Base-by-base conservation (phyloP, 53 echinoderm and acorn worm species). In the Holothuria scabra region DNA sequence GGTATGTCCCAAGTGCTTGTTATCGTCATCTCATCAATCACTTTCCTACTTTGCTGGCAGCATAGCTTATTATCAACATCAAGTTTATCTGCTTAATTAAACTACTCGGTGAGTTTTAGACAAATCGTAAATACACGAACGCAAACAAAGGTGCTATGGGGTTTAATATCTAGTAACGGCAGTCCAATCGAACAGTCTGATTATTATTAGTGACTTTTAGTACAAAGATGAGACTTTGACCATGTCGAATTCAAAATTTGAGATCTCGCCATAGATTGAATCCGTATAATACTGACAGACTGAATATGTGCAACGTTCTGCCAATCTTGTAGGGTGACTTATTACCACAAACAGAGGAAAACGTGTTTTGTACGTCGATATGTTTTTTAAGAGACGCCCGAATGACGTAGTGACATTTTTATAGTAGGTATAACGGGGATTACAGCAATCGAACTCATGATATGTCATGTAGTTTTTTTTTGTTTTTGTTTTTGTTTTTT, bases 81-180 rank as follows among this genome's bases (percentile, higher is more conserved):
- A 58, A 58, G 78, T 78, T 78, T 78, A 78, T 78, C 78, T 56
- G 56, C 24, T 59, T 78, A 78, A 78, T 78, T 58, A 78, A 78
- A 78, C 78, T 78, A 46, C 78, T 78, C 78, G 52, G 56, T 57
- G 78, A 30, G 78, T 18, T 59, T 78, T 78, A 58, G 78, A 78
- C 78, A 78, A 56, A 78, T 58, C 59, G 78, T 56, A 78, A 78
- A 78, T 78, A 78, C 78, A 78, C 78, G 78, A 78, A 78, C 78
- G 78, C 57, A 78, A 78, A 78, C 78, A 78, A 58, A 56, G 57
- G 78, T 56, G 30, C 56, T 59, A 59, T 30, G 56, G 58, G 78
- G 7, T 52, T 56, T 78, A 33, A 78, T 78, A 78, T 78, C 56
- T 56, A 14, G 64, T 26, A 64, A 64, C 30, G 26, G 23, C 26